Evolutionary conservation across 2,888 invertebrate species (phyloP), one percentile per base, ranked within the genome.

Genomic region (Pedicia rivosa): DNA sequence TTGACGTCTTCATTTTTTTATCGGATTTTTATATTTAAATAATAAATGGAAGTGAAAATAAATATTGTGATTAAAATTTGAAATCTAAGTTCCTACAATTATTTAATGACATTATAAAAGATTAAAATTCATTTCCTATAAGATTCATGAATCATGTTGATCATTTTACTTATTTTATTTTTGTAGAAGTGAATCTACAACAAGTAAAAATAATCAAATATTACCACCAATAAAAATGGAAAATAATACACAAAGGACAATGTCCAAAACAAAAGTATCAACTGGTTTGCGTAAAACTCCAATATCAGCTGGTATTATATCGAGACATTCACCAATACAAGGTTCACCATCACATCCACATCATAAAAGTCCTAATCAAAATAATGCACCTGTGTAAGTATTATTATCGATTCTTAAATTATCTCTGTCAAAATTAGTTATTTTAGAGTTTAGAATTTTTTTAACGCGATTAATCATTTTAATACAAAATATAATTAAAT

Each of bases 181-280:
- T 30, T 30, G 12, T 40, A 53, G 53, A 46, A 59, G 50, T 48
- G 59, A 57, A 52, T 48, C 55, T 47, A 56, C 48, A 48, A 57
- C 57, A 49, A 50, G 46, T 25, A 27, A 24, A 32, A 20, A 25
- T n/a, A 24, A 26, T 4, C 20, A 15, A 26, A n/a, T 47, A 52
- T 50, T 44, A 38, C 43, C 39, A 12, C 20, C 40, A 36, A 44
- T 45, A 42, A 38, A 55, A 43, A 3, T 42, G 17, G 60, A 60
- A 48, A 63, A 72, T 55, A 71, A 69, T 44, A 72, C 72, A 39
- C 70, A 71, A 56, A 63, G 73, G 31, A 69, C 69, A 36, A 55
- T 64, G 19, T 68, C 71, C 4, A 68, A 72, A 43, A 72, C 73
- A 37, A 62, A 70, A 44, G 73, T 73, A 45, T 66, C 72, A 29